Conservation (phyloP, 2,113 vertebrate species). For the Malurus alboscapulatus region DNA sequence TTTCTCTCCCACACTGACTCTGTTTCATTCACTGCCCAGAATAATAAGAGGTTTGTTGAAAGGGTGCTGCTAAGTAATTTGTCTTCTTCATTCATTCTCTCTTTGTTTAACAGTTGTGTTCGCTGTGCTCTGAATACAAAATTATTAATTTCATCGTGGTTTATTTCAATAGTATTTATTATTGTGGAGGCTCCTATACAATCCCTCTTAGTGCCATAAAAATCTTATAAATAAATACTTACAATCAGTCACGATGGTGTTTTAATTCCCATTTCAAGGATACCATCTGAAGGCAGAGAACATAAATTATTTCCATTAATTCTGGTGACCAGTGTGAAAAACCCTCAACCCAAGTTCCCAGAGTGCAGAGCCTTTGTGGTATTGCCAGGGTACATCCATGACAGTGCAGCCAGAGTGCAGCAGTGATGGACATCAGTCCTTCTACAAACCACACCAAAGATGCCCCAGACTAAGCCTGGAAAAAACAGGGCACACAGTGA, state of each 20-base stretch:
- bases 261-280: background rate
- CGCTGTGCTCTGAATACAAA: background rate
- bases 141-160: background rate
- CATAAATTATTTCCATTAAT: background rate
- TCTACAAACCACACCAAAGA: background rate
- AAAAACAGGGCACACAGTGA: background rate
- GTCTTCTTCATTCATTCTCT: conserved; percentile 22
- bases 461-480: background rate
- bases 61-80: conserved; percentile 35
- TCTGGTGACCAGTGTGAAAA: background rate
- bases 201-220: background rate
- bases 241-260: background rate
- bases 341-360: background rate
- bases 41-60: conserved; percentile 54
- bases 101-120: background rate
- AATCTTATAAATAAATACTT: background rate
- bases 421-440: background rate
- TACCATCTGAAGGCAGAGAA: background rate
- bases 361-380: background rate
- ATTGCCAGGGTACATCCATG: background rate
- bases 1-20: conserved; percentile 41
- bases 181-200: background rate
- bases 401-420: rapidly evolving
- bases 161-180: background rate
- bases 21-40: conserved; percentile 41